phyloP scores from a whole-genome alignment of 2,113 vertebrate species.

The Maccullochella peelii region DNA sequence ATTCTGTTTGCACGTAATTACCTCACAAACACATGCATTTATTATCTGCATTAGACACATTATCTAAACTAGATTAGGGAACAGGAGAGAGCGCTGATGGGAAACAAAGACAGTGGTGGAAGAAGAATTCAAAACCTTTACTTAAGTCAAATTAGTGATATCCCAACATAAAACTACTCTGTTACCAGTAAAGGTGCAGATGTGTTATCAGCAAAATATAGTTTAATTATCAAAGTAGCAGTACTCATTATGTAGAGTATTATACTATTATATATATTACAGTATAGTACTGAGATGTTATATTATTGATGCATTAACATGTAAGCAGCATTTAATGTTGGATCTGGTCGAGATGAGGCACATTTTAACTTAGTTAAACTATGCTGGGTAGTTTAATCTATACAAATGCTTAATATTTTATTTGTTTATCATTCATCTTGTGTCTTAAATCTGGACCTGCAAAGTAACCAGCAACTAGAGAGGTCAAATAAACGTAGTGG shows the following conservation, averaged over 20 bases:
- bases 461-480: neutral
- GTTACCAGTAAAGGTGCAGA: neutral
- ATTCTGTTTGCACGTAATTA: constrained; percentile 34
- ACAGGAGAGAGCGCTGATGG: neutral
- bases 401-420: neutral
- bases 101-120: neutral
- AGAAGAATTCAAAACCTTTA: neutral
- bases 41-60: neutral
- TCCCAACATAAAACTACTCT: neutral
- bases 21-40: neutral
- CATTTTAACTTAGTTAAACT: neutral
- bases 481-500: neutral
- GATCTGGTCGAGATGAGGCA: neutral
- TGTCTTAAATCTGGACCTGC: neutral
- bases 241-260: neutral
- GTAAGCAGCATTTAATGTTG: neutral
- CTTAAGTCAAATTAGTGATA: neutral
- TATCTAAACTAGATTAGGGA: constrained; percentile 6
- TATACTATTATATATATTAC: neutral
- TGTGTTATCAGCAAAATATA: neutral
- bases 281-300: neutral
- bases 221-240: neutral
- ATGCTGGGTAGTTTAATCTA: neutral
- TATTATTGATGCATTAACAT: neutral
- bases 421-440: neutral